These are phyloP conservation scores for Characodon lateralis DNA, from an alignment of 2,797 vertebrate genomes.

Conservation along the genomic window DNA sequence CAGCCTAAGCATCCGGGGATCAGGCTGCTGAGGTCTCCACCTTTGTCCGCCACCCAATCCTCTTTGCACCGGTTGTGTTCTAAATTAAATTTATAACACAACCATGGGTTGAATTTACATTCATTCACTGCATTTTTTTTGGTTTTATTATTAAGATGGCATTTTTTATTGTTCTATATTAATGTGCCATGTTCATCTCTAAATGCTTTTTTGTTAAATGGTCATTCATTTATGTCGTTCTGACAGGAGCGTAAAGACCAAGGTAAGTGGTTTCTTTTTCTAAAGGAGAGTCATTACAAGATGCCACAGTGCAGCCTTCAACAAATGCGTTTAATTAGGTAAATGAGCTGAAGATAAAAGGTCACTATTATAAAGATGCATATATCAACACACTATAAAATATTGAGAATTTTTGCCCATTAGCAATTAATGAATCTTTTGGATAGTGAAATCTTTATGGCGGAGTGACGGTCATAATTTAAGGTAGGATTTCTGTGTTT, in stretches of 20 bases:
- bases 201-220: neutral
- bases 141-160: neutral
- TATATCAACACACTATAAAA: neutral
- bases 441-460: neutral
- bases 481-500: neutral
- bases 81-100: neutral
- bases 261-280: neutral
- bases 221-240: neutral
- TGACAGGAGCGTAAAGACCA: neutral
- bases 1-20: too few species aligned
- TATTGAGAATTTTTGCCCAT: neutral
- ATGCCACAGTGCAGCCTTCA: neutral
- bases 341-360: neutral
- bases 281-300: neutral
- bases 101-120: neutral
- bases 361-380: neutral
- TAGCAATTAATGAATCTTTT: neutral
- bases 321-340: neutral
- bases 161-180: neutral
- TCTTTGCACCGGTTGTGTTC: neutral
- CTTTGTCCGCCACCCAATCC: too few species aligned
- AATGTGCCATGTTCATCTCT: neutral
- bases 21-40: too few species aligned
- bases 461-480: neutral
- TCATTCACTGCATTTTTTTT: too few species aligned